Percentiles rank a stretch among this genome's conserved stretches.
phyloP scores from a whole-genome alignment of 2,888 invertebrate species.

The Urechis unicinctus region DNA sequence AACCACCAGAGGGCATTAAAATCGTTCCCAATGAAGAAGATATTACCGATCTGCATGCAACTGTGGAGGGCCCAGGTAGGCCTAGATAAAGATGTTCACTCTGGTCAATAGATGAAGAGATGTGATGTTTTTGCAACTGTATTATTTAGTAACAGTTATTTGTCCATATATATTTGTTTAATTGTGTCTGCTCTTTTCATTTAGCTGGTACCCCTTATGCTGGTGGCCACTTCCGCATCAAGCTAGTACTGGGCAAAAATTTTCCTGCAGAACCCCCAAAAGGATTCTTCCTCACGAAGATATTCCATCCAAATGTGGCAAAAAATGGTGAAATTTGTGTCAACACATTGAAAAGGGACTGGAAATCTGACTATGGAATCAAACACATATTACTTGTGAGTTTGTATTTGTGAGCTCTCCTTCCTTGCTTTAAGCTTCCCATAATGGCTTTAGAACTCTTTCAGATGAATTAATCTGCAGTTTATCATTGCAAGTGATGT shows the following conservation, averaged over 20 bases:
- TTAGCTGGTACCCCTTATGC: conserved; percentile 85
- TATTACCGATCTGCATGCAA: conserved; percentile 86
- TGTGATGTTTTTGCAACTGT: too few relatives aligned
- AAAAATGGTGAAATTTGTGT: conserved; percentile 90
- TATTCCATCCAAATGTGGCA: conserved; percentile 95
- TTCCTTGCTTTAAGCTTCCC: too few relatives aligned
- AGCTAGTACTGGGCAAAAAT: conserved; percentile 82
- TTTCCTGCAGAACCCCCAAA: conserved; percentile 89
- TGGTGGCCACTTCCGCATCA: conserved; percentile 81
- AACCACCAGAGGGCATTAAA: conserved; percentile 86
- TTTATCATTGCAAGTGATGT: too few relatives aligned
- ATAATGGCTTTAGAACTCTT: too few relatives aligned
- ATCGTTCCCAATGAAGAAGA: conserved; percentile 85
- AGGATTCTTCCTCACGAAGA: conserved; percentile 84
- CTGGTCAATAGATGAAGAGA: too few relatives aligned
- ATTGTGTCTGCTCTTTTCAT: conserved; percentile 22
- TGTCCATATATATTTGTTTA: neutral
- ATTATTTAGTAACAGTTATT: neutral
- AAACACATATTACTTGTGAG: conserved; percentile 82
- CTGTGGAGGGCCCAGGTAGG: conserved; percentile 80
- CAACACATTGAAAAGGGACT: conserved; percentile 90
- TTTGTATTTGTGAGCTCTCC: conserved; percentile 16
- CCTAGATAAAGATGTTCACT: too few relatives aligned
- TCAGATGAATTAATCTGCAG: too few relatives aligned
- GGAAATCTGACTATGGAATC: conserved; percentile 91